Conservation (phyloP, 64 coral and sea anemone species). For the Dendronephthya gigantea region DNA sequence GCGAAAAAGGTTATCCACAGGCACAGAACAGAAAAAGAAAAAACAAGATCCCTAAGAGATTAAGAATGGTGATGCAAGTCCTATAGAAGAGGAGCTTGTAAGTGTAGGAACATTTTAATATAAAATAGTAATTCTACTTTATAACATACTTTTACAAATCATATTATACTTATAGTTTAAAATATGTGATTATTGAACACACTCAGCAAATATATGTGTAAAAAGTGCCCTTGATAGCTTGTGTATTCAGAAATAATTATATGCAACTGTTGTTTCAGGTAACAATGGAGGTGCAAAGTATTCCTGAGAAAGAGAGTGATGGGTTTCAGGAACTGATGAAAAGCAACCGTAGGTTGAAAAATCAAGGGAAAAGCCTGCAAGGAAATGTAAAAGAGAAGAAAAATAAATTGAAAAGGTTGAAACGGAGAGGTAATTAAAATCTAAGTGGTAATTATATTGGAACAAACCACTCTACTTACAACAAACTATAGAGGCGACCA, state of each 20-base stretch:
- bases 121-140: too few relatives aligned
- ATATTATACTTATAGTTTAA: too few relatives aligned
- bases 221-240: neutral
- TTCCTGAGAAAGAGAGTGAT: neutral
- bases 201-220: too few relatives aligned
- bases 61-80: slow-evolving; percentile 15
- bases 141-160: too few relatives aligned
- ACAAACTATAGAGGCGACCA: neutral
- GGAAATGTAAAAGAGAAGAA: slow-evolving; percentile 16
- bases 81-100: slow-evolving; percentile 14
- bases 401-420: neutral
- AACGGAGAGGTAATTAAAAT: slow-evolving; percentile 16
- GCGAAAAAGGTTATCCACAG: neutral
- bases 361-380: neutral
- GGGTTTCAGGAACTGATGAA: neutral
- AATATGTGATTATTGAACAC: too few relatives aligned
- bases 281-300: neutral
- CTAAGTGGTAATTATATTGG: neutral
- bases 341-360: slow-evolving; percentile 1
- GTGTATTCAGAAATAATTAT: neutral
- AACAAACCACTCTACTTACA: neutral
- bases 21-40: neutral
- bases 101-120: neutral
- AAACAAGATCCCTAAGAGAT: neutral
- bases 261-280: slow-evolving; percentile 8